Evolutionary conservation across 2,888 invertebrate genomes (phyloP).

Genomic region (Calameuta filiformis): DNA sequence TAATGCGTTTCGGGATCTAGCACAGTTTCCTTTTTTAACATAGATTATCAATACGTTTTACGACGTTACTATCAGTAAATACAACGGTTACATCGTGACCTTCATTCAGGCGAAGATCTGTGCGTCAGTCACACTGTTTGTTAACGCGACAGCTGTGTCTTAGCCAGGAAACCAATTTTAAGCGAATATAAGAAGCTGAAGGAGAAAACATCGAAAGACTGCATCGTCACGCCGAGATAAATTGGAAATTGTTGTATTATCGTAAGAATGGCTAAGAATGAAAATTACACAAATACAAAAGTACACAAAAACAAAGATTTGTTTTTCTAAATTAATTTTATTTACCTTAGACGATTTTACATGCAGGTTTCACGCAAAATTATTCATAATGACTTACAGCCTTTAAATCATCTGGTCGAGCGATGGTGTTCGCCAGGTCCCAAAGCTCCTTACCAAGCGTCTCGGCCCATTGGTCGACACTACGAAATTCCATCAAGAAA

Average conservation of each 20-base stretch:
- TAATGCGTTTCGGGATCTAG: neutral
- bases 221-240: neutral
- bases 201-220: neutral
- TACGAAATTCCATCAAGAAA: constrained; percentile 60
- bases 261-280: neutral
- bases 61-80: neutral
- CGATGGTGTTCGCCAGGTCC: constrained; percentile 81
- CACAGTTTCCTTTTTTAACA: neutral
- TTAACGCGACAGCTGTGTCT: neutral
- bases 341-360: neutral
- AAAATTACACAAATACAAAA: neutral
- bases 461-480: constrained; percentile 84
- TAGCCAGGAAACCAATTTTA: neutral
- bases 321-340: neutral
- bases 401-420: constrained; percentile 81
- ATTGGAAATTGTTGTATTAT: neutral
- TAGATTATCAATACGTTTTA: neutral
- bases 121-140: neutral
- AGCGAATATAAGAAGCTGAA: neutral
- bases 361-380: neutral
- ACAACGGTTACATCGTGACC: neutral
- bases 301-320: neutral
- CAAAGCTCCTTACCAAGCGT: constrained; percentile 83
- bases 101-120: neutral
- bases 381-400: constrained; percentile 69